phyloP scores from a whole-genome alignment of 1,140 invertebrate genomes.

The Matsumurasca onukii region DNA sequence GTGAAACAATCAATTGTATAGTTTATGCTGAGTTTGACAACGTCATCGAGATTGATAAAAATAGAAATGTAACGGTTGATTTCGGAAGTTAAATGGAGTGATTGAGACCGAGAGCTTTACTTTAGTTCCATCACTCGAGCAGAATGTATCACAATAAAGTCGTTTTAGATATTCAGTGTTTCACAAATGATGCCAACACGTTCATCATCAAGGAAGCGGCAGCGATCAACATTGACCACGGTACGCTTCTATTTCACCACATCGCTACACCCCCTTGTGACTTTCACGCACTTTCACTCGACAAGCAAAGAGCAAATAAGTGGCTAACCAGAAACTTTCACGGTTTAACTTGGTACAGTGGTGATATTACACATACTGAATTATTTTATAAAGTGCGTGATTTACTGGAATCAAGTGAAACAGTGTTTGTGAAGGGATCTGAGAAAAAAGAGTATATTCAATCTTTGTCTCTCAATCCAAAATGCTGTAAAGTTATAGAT shows the following conservation, averaged over 20 bases:
- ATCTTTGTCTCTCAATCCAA: background rate
- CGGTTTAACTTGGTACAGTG: background rate
- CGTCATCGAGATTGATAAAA: conserved; percentile 43
- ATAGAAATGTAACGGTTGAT: conserved; percentile 41
- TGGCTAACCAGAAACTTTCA: background rate
- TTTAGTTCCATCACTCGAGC: background rate
- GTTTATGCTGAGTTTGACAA: conserved; percentile 47
- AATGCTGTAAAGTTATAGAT: background rate
- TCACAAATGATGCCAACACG: background rate
- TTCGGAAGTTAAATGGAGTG: conserved; percentile 36
- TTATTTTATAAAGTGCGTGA: background rate
- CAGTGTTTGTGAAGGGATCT: background rate
- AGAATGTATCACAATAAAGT: background rate
- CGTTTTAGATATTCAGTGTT: background rate
- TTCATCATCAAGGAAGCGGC: background rate
- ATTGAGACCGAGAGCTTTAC: too few relatives aligned
- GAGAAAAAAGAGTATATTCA: background rate
- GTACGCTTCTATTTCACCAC: background rate
- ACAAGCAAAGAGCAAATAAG: background rate
- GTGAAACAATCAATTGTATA: conserved; percentile 44
- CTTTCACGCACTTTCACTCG: background rate
- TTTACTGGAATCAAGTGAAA: background rate
- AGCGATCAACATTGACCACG: background rate
- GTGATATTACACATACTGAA: background rate
- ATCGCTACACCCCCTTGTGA: background rate